Conservation (phyloP, 2,888 invertebrate genomes). For the Agrypnus murinus region DNA sequence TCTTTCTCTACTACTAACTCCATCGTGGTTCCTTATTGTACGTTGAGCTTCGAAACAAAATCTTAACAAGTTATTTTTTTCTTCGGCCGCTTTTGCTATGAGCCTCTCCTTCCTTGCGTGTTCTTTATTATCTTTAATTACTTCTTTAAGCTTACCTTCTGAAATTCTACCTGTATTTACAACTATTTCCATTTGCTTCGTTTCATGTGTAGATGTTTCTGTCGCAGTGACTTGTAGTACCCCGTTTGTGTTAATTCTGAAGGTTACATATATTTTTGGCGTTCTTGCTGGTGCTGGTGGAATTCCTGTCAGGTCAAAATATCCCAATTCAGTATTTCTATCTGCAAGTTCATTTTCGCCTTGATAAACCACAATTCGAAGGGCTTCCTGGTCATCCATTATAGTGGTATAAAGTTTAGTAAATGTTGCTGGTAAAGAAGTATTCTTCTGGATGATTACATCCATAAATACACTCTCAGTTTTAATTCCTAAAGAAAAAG, state of each 20-base stretch:
- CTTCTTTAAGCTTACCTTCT: constrained; percentile 1
- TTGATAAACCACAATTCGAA: constrained; percentile 49
- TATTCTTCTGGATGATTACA: constrained; percentile 47
- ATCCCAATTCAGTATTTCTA: constrained; percentile 47
- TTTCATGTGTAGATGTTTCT: constrained; percentile 34
- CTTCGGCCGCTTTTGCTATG: not conserved
- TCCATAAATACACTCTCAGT: constrained; percentile 44
- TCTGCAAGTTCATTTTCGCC: constrained; percentile 44
- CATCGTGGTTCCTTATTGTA: not conserved
- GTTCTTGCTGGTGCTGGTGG: constrained; percentile 39
- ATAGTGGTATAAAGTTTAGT: constrained; percentile 47
- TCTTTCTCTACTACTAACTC: not conserved
- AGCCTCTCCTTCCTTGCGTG: not conserved
- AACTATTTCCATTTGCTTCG: constrained; percentile 22
- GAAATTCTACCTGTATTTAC: constrained; percentile 34
- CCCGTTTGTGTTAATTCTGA: constrained; percentile 47
- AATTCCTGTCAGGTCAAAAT: constrained; percentile 47
- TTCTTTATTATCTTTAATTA: constrained; percentile 28
- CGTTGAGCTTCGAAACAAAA: constrained; percentile 31
- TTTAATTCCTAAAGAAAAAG: constrained; percentile 51
- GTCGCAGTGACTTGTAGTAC: constrained; percentile 48
- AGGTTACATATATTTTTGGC: constrained; percentile 43
- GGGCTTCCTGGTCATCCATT: constrained; percentile 40
- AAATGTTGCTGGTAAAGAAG: constrained; percentile 39
- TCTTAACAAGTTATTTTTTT: constrained; percentile 25